Base-by-base conservation (phyloP, 2,113 vertebrate species). In the Rhinoptilus africanus region DNA sequence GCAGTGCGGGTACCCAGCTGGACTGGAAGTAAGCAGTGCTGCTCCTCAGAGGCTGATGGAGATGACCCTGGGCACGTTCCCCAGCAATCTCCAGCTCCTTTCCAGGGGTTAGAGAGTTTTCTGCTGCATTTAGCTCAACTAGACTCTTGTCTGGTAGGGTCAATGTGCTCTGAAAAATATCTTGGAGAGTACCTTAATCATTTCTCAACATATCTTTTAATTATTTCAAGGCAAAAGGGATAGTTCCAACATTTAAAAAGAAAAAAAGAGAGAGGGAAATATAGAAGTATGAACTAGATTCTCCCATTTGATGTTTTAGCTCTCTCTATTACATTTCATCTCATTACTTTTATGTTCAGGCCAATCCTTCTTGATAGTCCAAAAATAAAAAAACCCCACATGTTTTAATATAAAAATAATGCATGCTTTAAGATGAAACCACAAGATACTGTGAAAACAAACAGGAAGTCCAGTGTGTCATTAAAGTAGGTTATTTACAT, bases 341-440 rank as follows among this genome's bases (percentile, higher is more conserved):
- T 85, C 84, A 78, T 92, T 68, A 66, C 80, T 62, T 75, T 73
- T 53, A 68, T 57, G 37, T 39, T 88, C 64, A 95, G 51, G 51
- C 53, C 66, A 62, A 79, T 81, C 69, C 43, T 69, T 64, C 84
- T 72, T 92, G 89, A 88, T 88, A 41, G 53, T 79, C 91, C 87
- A 86, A 93, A 96, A 93, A 35, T 76, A 67, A 97, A 74, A 43
- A 41, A 41, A 41, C 8, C 39, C 60, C 68, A 84, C 41, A 37
- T 14, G 67, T 92, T 98, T 96, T 94, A 96, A 93, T 88, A 73
- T 60, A 91, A 96, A 95, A 95, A 87, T 89, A 88, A 94, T 62
- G 30, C n/a, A 53, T 72, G 17, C 74, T 86, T 54, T 92, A 76
- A 75, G 77, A 73, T n/a, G 68, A 97, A 98, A 79, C 37, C 63